phyloP scores from a whole-genome alignment of 2,113 vertebrate genomes.

The Laticauda laticaudata region DNA sequence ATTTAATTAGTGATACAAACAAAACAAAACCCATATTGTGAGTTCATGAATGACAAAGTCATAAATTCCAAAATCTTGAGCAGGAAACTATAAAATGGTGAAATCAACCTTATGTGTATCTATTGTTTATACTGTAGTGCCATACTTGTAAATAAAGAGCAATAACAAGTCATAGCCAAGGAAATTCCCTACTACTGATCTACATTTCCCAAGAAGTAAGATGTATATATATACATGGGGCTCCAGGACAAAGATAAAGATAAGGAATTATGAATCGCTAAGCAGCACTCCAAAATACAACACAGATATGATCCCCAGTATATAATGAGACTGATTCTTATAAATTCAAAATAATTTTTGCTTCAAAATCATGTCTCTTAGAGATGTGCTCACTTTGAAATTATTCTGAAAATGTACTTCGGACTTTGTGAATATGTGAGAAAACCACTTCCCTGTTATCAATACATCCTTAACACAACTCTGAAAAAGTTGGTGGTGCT shows the following conservation, averaged over 20 bases:
- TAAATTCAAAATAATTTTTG: background rate
- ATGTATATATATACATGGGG: background rate
- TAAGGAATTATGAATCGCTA: background rate
- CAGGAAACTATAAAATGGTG: background rate
- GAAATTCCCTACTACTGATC: background rate
- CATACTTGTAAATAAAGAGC: background rate
- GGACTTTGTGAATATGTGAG: background rate
- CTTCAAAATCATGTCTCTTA: background rate
- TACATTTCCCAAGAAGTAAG: background rate
- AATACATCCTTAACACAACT: background rate
- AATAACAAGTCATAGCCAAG: background rate
- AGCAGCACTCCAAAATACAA: background rate
- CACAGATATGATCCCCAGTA: background rate
- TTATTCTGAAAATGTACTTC: background rate
- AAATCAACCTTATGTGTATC: background rate
- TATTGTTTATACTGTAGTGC: background rate
- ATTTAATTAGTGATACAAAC: background rate
- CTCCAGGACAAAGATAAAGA: background rate
- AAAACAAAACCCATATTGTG: background rate
- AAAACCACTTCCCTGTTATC: background rate
- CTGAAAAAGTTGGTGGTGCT: background rate
- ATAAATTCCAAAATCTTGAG: background rate
- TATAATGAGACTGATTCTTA: background rate
- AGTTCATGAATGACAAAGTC: background rate
- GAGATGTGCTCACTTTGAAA: background rate